Evolutionary conservation across 2,113 vertebrate genomes (phyloP), one percentile per base, ranked within the genome.

Genomic region (Collichthys lucidus): DNA sequence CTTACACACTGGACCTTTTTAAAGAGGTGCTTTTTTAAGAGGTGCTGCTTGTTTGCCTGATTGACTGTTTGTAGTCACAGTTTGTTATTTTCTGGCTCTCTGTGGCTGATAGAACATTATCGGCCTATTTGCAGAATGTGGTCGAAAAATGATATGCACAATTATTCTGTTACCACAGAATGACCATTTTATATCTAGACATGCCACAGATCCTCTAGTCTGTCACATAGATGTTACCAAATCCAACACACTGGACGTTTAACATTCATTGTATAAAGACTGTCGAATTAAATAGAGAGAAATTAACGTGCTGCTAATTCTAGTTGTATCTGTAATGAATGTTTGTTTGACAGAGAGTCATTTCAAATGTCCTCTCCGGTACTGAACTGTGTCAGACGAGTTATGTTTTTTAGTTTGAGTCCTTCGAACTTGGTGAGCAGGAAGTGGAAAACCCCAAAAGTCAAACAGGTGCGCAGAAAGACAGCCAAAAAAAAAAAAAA

Each of bases 381-480:
- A 2, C 17, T 31, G 16, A 55, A 55, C 67, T 40, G 26, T 1
- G 22, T 7, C 1, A 19, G n/a, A 75, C 10, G 20, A 46, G 74
- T 6, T 42, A 10, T 16, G 20, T 35, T 53, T 5, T 7, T 16
- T 20, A 57, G 24, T 31, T 16, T 47, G 24, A 35, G 2, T 29
- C 6, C 11, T 56, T 42, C 11, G 44, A 62, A 61, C 47, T 2
- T 22, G 22, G 42, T 65, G 29, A 56, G 22, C 52, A 50, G 40
- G 19, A 47, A 74, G 49, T 19, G 1, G 15, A 47, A 19, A 74
- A 19, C 4, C 19, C 11, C 16, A 50, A 29, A 77, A 16, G 14
- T 65, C 16, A 29, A 60, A 65, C 35, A 47, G 50, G 26, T 65
- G 62, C 4, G 8, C 40, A 46, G 52, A 56, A 65, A 77, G 35